A percentile compares a stretch with the other conserved stretches of the same genome.
Evolutionary conservation across 1,140 invertebrate genomes (phyloP).

Genomic region (Chrysomallon squamiferum): DNA sequence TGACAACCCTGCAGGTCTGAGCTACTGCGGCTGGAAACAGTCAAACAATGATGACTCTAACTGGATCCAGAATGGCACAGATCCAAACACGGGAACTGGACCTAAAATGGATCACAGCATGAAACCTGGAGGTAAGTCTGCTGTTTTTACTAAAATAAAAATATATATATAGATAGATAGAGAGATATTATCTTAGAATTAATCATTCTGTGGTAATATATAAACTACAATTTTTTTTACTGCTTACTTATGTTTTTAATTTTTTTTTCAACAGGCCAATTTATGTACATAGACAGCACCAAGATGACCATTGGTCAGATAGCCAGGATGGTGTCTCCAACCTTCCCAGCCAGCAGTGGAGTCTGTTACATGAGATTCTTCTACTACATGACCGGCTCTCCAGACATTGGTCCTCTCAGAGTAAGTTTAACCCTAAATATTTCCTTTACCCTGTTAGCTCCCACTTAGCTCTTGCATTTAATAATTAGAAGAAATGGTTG

Average conservation of each 20-base stretch:
- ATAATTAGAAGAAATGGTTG: too few relatives aligned
- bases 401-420: conserved; percentile 44
- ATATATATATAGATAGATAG: too few relatives aligned
- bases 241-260: too few relatives aligned
- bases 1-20: conserved; percentile 34
- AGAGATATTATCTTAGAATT: too few relatives aligned
- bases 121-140: conserved; percentile 20
- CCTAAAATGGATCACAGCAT: conserved; percentile 38
- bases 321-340: conserved; percentile 37
- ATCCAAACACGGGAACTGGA: conserved; percentile 27
- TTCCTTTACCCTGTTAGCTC: neutral
- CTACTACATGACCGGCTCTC: conserved; percentile 55
- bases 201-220: too few relatives aligned
- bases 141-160: too few relatives aligned
- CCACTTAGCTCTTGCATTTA: too few relatives aligned
- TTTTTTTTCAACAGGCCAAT: conserved; percentile 37
- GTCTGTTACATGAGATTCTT: conserved; percentile 52
- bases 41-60: conserved; percentile 39
- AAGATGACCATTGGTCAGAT: conserved; percentile 30
- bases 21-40: conserved; percentile 45
- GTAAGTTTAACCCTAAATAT: conserved; percentile 22
- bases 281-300: conserved; percentile 40
- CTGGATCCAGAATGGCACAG: conserved; percentile 28
- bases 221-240: neutral
- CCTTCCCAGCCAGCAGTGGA: conserved; percentile 39